A percentile compares a stretch with the other conserved stretches of the same genome.
phyloP scores from a whole-genome alignment of 2,113 vertebrate genomes.

The Camelus bactrianus region DNA sequence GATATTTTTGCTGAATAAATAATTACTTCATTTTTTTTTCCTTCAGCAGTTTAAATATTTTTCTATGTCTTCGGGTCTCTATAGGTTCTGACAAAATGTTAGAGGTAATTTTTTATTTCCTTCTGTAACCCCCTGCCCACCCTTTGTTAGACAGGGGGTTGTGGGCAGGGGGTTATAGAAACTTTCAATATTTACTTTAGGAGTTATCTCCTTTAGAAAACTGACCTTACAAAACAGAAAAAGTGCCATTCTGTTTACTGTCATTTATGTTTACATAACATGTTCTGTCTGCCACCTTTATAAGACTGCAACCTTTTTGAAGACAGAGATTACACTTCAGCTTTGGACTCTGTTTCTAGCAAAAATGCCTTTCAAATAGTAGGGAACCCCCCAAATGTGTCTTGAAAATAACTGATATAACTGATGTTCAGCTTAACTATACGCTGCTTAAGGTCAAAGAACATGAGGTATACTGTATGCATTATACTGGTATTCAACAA shows the following conservation, averaged over 20 bases:
- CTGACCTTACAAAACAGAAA: background rate
- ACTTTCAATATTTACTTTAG: background rate
- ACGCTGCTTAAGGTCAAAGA: background rate
- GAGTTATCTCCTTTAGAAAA: background rate
- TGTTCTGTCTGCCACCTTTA: background rate
- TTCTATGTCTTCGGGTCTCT: background rate
- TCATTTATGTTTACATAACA: background rate
- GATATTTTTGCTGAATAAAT: background rate
- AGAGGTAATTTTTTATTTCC: background rate
- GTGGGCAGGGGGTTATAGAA: too few species aligned
- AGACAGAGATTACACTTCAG: background rate
- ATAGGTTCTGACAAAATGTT: background rate
- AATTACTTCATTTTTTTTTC: background rate
- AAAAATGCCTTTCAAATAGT: background rate
- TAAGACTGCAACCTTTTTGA: background rate
- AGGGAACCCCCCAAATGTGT: background rate
- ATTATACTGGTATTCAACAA: slow-evolving; percentile 12
- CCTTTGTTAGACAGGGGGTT: background rate
- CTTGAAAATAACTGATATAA: background rate
- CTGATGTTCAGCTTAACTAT: background rate
- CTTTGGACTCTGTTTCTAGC: background rate
- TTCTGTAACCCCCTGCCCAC: background rate
- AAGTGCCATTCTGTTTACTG: background rate
- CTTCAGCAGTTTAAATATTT: background rate
- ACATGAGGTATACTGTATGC: background rate